Base-by-base conservation (phyloP, 2,113 vertebrate genomes). In the Erpornis zantholeuca region DNA sequence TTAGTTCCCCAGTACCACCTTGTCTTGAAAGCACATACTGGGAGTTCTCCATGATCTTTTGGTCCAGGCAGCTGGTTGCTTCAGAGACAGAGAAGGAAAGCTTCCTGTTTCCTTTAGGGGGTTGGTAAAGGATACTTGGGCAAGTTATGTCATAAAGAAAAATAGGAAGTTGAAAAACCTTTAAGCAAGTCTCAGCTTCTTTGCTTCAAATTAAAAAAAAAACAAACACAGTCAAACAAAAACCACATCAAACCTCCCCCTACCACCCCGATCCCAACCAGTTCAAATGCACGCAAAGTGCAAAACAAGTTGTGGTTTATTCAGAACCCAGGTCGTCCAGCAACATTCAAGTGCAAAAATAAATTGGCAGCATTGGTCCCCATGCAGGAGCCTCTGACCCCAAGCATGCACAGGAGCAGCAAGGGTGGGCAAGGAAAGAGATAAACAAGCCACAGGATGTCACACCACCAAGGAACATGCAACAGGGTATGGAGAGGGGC, bases 131-230 rank as follows among this genome's bases (percentile, higher is more conserved):
- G 89, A 91, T 63, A 81, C 82, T 88, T 59, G 64, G 78, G 31
- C 54, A 95, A 93, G 42, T 90, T 80, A 60, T 17, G 27, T 83
- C 81, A 72, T 81, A 95, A 61, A 86, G 81, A 92, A 94, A 94
- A 96, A 75, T 93, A 96, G 95, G 94, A 97, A 97, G 91, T 88
- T 92, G 96, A 95, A 96, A 96, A 97, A 94, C 72, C 93, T 96
- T 93, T 94, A 94, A 97, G 96, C 96, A 97, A 97, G 94, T 96
- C 96, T 92, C 93, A 64, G 91, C 86, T 97, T 94, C 81, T 96
- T 83, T 80, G 47, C 82, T 94, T 92, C 73, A 93, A 92, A 95
- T 80, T 36, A 47, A 90, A 86, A 82, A 13, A 47, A 25, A 11
- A 20, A 71, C 66, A 60, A 17, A n/a, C 69, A 60, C 35, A 68